Evolutionary conservation across 2,888 invertebrate genomes (phyloP).

Genomic region (Deilephila porcellus): DNA sequence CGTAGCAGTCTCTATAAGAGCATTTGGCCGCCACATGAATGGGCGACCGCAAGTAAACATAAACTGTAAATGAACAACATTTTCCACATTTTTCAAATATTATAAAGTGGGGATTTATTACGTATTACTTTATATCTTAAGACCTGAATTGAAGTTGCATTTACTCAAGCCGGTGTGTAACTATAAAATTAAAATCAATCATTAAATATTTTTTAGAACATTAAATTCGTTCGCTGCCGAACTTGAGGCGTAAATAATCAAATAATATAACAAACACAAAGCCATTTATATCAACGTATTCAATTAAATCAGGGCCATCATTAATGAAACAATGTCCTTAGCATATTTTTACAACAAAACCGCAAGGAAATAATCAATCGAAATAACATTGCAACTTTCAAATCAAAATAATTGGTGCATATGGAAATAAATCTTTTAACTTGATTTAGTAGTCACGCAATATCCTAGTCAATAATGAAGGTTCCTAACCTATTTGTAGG

Average conservation of each 20-base stretch:
- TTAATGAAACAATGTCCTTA: not conserved
- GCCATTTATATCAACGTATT: not conserved
- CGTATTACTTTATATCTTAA: not conserved
- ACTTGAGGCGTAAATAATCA: too few species aligned
- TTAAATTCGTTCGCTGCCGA: too few species aligned
- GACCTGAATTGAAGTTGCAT: not conserved
- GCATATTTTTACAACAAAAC: conserved; percentile 7
- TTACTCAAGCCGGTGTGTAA: not conserved
- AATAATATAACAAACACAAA: not conserved
- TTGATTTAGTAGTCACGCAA: not conserved
- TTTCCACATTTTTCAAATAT: not conserved
- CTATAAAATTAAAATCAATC: not conserved
- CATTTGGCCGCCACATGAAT: not conserved
- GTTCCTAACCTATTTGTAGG: not conserved
- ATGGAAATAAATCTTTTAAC: conserved; percentile 8
- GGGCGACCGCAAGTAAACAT: not conserved
- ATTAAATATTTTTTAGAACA: too few species aligned
- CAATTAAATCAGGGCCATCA: not conserved
- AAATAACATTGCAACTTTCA: conserved; percentile 5
- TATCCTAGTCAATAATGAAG: not conserved
- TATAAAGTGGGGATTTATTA: not conserved
- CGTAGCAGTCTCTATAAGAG: not conserved
- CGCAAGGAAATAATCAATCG: conserved; percentile 10
- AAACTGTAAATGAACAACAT: not conserved
- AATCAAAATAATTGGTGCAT: conserved; percentile 10